Evolutionary conservation across 2,888 invertebrate species (phyloP).

Genomic region (Drosophila pegasa): DNA sequence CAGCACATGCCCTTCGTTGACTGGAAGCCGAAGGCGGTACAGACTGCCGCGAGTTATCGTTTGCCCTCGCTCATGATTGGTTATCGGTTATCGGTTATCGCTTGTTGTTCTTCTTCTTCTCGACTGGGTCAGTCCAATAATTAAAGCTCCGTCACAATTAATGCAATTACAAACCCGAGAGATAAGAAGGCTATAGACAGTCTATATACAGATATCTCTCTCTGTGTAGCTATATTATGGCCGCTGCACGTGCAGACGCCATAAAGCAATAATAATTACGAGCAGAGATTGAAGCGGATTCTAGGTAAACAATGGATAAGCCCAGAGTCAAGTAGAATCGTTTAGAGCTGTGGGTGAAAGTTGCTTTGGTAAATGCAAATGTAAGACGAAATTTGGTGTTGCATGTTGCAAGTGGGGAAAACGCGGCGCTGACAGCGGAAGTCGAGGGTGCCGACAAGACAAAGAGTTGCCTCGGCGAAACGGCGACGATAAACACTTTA

Average conservation of each 20-base stretch:
- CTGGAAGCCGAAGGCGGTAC: background rate
- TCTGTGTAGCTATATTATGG: constrained; percentile 9
- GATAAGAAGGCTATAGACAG: constrained; percentile 12
- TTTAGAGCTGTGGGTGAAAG: constrained; percentile 27
- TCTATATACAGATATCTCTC: background rate
- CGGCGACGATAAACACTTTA: constrained; percentile 44
- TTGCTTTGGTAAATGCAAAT: constrained; percentile 32
- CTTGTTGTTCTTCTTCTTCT: background rate
- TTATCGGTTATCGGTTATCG: constrained; percentile 10
- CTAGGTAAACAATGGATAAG: background rate
- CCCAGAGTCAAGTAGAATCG: constrained; percentile 17
- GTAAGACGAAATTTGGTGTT: constrained; percentile 38
- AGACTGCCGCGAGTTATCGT: background rate
- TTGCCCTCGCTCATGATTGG: background rate
- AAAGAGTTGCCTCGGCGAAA: constrained; percentile 44
- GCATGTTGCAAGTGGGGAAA: constrained; percentile 53
- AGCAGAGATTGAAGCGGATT: background rate
- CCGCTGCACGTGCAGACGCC: constrained; percentile 20
- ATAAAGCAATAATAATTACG: constrained; percentile 12
- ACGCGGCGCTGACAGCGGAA: constrained; percentile 44
- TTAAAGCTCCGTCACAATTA: constrained; percentile 17
- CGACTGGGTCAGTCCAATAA: constrained; percentile 5
- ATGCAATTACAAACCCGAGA: constrained; percentile 18
- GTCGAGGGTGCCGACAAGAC: constrained; percentile 29
- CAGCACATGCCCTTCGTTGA: background rate